These are phyloP conservation scores for Electrona antarctica DNA, from an alignment of 2,113 vertebrate species.

Conservation along the genomic window DNA sequence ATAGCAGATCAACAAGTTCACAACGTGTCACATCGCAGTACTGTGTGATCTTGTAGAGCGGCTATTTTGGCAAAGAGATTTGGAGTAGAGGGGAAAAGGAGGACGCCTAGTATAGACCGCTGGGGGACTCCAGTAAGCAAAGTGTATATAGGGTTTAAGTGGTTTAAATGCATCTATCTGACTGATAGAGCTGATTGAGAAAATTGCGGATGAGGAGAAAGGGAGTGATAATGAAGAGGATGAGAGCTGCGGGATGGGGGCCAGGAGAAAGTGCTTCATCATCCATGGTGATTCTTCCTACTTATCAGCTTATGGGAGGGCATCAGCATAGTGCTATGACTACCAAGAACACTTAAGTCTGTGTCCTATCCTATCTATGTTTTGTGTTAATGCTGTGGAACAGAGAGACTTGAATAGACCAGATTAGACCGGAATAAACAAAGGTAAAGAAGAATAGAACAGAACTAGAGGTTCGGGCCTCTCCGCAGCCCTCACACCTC, in stretches of 20 bases:
- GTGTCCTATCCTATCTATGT: neutral
- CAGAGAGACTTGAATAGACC: neutral
- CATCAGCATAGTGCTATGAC: conserved; percentile 14
- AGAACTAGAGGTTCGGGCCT: neutral
- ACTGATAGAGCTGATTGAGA: conserved; percentile 38
- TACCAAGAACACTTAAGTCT: neutral
- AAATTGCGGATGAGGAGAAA: conserved; percentile 25
- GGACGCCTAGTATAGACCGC: neutral
- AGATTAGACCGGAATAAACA: neutral
- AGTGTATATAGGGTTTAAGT: neutral
- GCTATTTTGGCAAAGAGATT: neutral
- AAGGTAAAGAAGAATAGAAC: neutral
- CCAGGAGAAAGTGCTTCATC: conserved; percentile 64
- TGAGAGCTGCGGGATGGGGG: neutral
- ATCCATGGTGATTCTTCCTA: conserved; percentile 43
- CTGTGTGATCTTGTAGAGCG: too few species aligned
- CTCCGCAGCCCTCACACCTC: too few species aligned
- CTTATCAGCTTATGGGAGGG: conserved; percentile 44
- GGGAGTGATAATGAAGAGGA: conserved; percentile 36
- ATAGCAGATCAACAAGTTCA: neutral
- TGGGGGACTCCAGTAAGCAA: neutral
- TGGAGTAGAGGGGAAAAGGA: neutral
- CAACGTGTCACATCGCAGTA: too few species aligned
- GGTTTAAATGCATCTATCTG: conserved; percentile 1
- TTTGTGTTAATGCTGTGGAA: too few species aligned